Conservation (phyloP, 2,797 vertebrate genomes). For the Moxostoma hubbsi region DNA sequence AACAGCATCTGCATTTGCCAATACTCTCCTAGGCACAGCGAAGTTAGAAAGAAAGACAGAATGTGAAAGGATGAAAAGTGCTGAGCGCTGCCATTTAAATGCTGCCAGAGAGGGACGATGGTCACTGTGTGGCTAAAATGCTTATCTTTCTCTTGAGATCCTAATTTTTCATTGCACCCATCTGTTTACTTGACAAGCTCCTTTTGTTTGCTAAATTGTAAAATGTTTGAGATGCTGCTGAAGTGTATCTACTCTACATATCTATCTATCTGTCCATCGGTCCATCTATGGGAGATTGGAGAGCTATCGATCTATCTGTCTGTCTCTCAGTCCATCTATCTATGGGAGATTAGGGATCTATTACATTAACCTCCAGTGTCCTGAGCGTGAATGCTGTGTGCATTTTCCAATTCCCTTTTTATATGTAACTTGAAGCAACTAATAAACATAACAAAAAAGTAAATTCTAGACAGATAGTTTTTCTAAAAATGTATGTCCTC, state of each 20-base stretch:
- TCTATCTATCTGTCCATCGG: too few species aligned
- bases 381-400: too few species aligned
- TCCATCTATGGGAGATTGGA: too few species aligned
- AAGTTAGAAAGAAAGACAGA: slow-evolving; percentile 20
- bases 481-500: too few species aligned
- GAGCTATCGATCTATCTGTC: slow-evolving; percentile 30
- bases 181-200: slow-evolving; percentile 49
- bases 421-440: too few species aligned
- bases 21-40: background rate
- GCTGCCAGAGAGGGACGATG: slow-evolving; percentile 50
- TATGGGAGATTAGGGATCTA: background rate
- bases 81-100: slow-evolving; percentile 57
- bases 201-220: too few species aligned
- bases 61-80: slow-evolving; percentile 27
- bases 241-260: too few species aligned
- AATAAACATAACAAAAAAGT: too few species aligned
- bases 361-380: too few species aligned
- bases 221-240: too few species aligned
- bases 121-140: slow-evolving; percentile 14
- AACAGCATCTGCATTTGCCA: slow-evolving; percentile 23
- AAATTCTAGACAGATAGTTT: too few species aligned
- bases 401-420: too few species aligned
- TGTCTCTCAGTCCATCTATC: background rate
- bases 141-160: slow-evolving; percentile 7
- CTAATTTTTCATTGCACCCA: slow-evolving; percentile 63